A percentile compares a stretch with the other conserved stretches of the same genome.
phyloP scores from a whole-genome alignment of 1,140 invertebrate species.

The Tetranychus urticae region DNA sequence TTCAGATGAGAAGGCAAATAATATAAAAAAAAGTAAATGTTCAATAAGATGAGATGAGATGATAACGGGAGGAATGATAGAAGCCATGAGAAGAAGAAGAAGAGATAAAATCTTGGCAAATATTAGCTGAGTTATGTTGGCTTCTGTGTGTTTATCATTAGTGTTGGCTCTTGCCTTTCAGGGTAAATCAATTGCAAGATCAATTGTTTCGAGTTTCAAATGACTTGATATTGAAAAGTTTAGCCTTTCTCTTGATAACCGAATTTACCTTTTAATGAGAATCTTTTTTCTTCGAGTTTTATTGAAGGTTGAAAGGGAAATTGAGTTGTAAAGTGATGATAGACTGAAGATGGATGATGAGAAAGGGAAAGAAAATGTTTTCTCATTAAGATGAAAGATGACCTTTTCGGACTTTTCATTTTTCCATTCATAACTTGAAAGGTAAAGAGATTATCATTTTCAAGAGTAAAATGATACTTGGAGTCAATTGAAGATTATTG shows the following conservation, averaged over 20 bases:
- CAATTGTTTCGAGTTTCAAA: no score
- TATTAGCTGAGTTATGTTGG: neutral
- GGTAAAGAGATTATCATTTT: no score
- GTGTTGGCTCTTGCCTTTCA: neutral
- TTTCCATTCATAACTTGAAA: no score
- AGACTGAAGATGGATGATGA: neutral
- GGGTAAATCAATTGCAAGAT: neutral
- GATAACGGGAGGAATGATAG: no score
- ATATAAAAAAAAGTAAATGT: no score
- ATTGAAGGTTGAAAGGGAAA: neutral
- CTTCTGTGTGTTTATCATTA: neutral
- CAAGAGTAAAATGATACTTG: no score
- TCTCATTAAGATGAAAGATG: no score
- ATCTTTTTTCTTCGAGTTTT: neutral
- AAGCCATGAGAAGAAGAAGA: neutral
- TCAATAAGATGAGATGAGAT: no score
- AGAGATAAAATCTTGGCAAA: neutral
- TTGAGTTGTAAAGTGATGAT: neutral
- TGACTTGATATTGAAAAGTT: neutral
- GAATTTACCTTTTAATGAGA: neutral
- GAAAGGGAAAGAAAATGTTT: neutral
- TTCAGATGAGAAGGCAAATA: no score
- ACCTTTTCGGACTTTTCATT: no score
- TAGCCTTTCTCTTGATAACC: neutral
- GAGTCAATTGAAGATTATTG: no score